Conservation (phyloP, 2,113 vertebrate species). For the Carassius auratus region DNA sequence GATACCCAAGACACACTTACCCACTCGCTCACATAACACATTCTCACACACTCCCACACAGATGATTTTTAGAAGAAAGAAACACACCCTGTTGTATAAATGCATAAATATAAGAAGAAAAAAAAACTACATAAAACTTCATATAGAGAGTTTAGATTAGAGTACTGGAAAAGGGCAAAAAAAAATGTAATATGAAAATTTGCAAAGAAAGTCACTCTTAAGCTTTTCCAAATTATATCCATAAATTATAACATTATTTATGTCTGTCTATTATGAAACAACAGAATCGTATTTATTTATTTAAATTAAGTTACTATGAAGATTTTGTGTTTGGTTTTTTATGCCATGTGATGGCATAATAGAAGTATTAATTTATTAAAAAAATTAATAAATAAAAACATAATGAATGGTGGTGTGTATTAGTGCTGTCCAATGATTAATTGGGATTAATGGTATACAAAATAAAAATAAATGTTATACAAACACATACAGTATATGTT, state of each 20-base stretch:
- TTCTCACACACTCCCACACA: neutral
- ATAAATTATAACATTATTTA: neutral
- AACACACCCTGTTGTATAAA: neutral
- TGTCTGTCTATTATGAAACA: slow-evolving; percentile 1
- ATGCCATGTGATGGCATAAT: neutral
- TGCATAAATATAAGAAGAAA: neutral
- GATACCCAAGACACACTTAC: slow-evolving; percentile 8
- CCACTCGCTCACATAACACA: slow-evolving; percentile 32
- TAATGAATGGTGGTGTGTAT: too few relatives aligned
- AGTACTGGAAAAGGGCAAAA: neutral
- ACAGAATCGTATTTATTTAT: neutral
- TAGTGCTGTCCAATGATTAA: too few relatives aligned
- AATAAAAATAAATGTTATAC: neutral
- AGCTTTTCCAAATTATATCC: neutral
- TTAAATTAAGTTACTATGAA: neutral
- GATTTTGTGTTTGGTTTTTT: neutral
- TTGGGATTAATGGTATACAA: too few relatives aligned
- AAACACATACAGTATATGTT: neutral
- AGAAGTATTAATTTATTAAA: too few relatives aligned
- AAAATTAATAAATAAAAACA: too few relatives aligned
- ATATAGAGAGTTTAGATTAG: neutral
- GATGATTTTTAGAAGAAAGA: neutral
- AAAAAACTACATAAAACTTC: neutral
- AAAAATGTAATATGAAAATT: neutral
- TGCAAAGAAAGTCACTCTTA: neutral